phyloP scores from a whole-genome alignment of 2,888 invertebrate genomes.

The Habroteleia sp. region DNA sequence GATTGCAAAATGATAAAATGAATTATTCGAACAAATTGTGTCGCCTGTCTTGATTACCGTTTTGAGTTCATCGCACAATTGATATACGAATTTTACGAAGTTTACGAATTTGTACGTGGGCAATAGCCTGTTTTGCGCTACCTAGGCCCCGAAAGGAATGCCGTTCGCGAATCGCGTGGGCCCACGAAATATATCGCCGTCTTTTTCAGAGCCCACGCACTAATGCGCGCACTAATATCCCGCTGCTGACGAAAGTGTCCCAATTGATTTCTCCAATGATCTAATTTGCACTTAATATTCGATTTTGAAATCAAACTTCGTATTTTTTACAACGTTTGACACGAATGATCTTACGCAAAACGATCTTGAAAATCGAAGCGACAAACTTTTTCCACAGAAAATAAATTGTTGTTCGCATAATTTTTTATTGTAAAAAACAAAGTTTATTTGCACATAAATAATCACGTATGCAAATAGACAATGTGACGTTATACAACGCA shows the following conservation, averaged over 20 bases:
- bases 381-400: not conserved
- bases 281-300: conserved; percentile 12
- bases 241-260: conserved; percentile 58
- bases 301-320: no score
- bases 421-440: conserved; percentile 4
- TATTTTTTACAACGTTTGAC: not conserved
- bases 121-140: conserved; percentile 70
- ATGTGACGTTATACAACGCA: conserved; percentile 19
- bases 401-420: not conserved
- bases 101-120: conserved; percentile 67
- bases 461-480: conserved; percentile 22
- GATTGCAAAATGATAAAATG: no score
- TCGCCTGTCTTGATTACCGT: conserved; percentile 44
- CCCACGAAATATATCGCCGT: conserved; percentile 66
- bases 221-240: conserved; percentile 60
- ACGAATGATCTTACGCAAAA: not conserved
- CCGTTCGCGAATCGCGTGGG: conserved; percentile 58
- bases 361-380: not conserved
- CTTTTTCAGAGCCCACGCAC: conserved; percentile 59
- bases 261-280: conserved; percentile 38
- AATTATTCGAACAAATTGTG: conserved; percentile 21
- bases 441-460: conserved; percentile 20
- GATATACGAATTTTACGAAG: no score
- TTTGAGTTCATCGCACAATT: conserved; percentile 62
- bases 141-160: conserved; percentile 71